Percentiles rank a stretch among this genome's conserved stretches.
Conservation (phyloP, 2,797 vertebrate species). For the Pterois miles region DNA sequence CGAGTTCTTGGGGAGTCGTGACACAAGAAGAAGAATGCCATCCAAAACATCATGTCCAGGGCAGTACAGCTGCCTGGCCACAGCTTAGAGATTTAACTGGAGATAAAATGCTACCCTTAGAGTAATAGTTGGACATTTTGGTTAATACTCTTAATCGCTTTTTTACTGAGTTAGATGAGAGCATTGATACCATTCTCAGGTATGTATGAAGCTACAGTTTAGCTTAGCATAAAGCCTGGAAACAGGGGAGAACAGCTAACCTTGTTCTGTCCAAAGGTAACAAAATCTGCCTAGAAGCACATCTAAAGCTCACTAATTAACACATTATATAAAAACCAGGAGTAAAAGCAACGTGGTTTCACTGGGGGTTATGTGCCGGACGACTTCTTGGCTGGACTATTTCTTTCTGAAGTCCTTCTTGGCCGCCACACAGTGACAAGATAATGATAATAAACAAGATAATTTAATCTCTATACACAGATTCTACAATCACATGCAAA, state of each 20-base stretch:
- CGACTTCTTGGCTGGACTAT: too few species aligned
- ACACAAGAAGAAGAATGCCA: neutral
- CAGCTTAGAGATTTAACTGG: neutral
- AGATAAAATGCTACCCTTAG: neutral
- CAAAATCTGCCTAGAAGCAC: neutral
- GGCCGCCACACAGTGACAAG: too few species aligned
- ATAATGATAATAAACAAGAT: too few species aligned
- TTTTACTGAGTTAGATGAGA: too few species aligned
- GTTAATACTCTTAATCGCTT: too few species aligned
- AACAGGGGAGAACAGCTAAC: neutral
- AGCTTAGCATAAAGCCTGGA: neutral
- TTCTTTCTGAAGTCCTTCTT: too few species aligned
- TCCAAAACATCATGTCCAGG: neutral
- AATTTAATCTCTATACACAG: accelerated
- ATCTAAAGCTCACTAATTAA: neutral
- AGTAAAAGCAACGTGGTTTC: neutral
- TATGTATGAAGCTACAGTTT: neutral
- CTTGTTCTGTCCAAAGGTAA: neutral
- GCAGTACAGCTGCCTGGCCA: neutral
- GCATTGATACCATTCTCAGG: too few species aligned
- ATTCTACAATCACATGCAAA: accelerated
- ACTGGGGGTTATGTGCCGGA: neutral
- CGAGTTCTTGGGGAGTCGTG: neutral
- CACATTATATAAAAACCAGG: neutral
- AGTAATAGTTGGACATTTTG: neutral